These are phyloP conservation scores for Ennomos quercinarius DNA, from an alignment of 2,888 invertebrate species.

Conservation along the genomic window DNA sequence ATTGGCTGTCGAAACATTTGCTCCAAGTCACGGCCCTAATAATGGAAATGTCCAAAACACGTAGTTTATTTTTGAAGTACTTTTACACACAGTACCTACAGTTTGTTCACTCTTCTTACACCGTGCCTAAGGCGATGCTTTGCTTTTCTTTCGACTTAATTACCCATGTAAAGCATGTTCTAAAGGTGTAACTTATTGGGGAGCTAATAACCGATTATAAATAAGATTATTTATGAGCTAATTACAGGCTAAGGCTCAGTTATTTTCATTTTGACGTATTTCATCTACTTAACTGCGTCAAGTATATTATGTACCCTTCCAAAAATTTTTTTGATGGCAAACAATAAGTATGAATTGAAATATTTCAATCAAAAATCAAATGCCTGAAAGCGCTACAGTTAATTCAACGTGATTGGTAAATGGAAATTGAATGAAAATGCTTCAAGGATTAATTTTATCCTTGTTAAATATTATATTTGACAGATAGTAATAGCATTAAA, in stretches of 20 bases:
- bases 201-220: too few species aligned
- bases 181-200: too few species aligned
- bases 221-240: too few species aligned
- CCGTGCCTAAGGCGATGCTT: too few species aligned
- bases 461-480: conserved; percentile 1
- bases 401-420: conserved; percentile 20
- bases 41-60: conserved; percentile 3
- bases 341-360: conserved; percentile 22
- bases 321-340: conserved; percentile 19
- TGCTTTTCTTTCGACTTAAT: too few species aligned
- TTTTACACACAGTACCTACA: not conserved
- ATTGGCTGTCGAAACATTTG: conserved; percentile 12
- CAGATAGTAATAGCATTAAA: not conserved
- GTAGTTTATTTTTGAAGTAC: not conserved
- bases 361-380: conserved; percentile 16
- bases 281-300: not conserved
- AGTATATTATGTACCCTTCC: too few species aligned
- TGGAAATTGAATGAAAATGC: conserved; percentile 23
- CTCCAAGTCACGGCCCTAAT: conserved; percentile 1
- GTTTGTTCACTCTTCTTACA: not conserved
- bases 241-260: too few species aligned
- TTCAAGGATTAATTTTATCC: conserved; percentile 16
- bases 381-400: conserved; percentile 7
- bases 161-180: too few species aligned
- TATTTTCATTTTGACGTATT: too few species aligned